A percentile compares a stretch with the other conserved stretches of the same genome.
These are phyloP conservation scores for Epistrophella euchroma DNA, from an alignment of 2,888 invertebrate species.

Conservation along the genomic window DNA sequence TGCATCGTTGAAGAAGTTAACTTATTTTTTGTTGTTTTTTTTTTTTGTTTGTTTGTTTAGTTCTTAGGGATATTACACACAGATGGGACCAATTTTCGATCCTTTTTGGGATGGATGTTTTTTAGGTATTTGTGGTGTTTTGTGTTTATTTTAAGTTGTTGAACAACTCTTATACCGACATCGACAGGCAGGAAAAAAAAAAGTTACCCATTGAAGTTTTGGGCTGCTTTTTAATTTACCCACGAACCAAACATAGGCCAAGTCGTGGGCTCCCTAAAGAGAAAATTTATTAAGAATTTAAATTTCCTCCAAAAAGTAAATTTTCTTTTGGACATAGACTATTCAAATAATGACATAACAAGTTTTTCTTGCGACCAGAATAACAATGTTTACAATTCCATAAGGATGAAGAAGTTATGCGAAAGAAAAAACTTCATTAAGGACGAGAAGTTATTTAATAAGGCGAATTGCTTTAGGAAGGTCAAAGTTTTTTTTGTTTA, in stretches of 20 bases:
- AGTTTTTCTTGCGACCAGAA: constrained; percentile 60
- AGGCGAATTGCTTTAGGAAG: constrained; percentile 26
- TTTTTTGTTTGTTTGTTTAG: neutral
- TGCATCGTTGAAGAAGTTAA: constrained; percentile 46
- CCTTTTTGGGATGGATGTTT: constrained; percentile 20
- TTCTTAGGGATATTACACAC: constrained; percentile 46
- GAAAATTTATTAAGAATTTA: constrained; percentile 66
- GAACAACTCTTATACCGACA: constrained; percentile 50
- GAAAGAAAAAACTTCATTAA: constrained; percentile 32
- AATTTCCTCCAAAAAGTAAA: constrained; percentile 46
- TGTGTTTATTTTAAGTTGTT: constrained; percentile 51
- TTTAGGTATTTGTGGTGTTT: constrained; percentile 11
- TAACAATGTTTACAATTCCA: constrained; percentile 57
- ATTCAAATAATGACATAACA: constrained; percentile 63
- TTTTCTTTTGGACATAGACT: constrained; percentile 47
- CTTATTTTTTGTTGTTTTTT: constrained; percentile 22
- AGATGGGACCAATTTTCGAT: constrained; percentile 60
- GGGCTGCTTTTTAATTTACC: constrained; percentile 20
- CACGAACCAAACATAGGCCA: constrained; percentile 25
- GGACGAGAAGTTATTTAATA: constrained; percentile 47
- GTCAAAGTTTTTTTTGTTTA: constrained; percentile 2
- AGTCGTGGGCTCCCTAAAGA: constrained; percentile 35
- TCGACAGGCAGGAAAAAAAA: neutral
- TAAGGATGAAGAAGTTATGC: neutral
- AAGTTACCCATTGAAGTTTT: constrained; percentile 69